phyloP scores from a whole-genome alignment of 2,797 vertebrate genomes.

The Takifugu ocellatus region DNA sequence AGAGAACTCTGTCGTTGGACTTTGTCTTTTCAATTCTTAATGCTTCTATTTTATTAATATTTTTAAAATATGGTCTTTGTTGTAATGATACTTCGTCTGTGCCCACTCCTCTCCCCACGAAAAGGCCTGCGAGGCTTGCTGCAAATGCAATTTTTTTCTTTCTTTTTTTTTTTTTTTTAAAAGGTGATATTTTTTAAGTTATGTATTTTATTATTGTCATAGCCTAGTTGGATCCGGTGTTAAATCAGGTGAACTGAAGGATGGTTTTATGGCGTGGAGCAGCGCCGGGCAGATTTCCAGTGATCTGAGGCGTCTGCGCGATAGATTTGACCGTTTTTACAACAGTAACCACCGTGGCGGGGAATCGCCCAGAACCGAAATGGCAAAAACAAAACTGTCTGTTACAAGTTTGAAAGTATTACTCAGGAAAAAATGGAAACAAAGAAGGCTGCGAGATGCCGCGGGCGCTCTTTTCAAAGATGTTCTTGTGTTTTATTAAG shows the following conservation, averaged over 20 bases:
- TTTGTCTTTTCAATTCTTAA: slow-evolving; percentile 59
- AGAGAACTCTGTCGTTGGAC: slow-evolving; percentile 73
- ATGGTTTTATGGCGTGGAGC: slow-evolving; percentile 62
- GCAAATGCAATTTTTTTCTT: slow-evolving; percentile 67
- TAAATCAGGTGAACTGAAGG: slow-evolving; percentile 56
- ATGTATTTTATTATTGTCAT: slow-evolving; percentile 65
- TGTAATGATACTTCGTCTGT: slow-evolving; percentile 19
- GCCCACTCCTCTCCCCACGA: slow-evolving; percentile 59
- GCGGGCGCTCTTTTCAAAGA: slow-evolving; percentile 63
- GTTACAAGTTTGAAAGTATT: slow-evolving; percentile 82
- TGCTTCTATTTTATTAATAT: slow-evolving; percentile 77
- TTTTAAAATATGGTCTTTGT: slow-evolving; percentile 73
- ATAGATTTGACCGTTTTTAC: slow-evolving; percentile 83
- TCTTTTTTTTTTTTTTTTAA: neutral
- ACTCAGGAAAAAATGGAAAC: slow-evolving; percentile 82
- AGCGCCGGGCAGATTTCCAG: slow-evolving; percentile 63
- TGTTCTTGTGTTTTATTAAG: slow-evolving; percentile 65
- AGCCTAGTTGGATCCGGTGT: slow-evolving; percentile 75
- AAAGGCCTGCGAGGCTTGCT: slow-evolving; percentile 57
- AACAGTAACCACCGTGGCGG: slow-evolving; percentile 82
- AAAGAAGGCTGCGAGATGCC: slow-evolving; percentile 63
- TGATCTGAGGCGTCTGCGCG: slow-evolving; percentile 85
- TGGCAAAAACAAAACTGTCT: slow-evolving; percentile 79
- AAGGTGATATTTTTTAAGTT: slow-evolving; percentile 50
- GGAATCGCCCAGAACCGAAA: slow-evolving; percentile 89